Evolutionary conservation across 1,140 invertebrate genomes (phyloP), one percentile per base, ranked within the genome.

Genomic region (Cotesia glomerata): DNA sequence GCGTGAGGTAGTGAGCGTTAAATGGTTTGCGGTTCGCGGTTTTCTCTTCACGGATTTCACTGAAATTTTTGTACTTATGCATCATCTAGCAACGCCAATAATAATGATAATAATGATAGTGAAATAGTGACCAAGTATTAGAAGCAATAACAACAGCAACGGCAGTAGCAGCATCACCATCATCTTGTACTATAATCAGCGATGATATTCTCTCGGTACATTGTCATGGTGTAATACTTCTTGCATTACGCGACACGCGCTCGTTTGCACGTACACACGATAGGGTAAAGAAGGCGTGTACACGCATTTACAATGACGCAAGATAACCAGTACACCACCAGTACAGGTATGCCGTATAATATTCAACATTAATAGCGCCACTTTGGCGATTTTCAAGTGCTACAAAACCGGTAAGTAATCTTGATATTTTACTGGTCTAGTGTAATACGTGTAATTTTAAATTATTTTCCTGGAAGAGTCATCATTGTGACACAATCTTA

Each of bases 171-270:
- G 14, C 16, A 16, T 16, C 14, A 35, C 0, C 34, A 56, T 35
- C 7, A 8, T 18, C 56, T 18, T 32, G 18, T 32, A 61, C 35
- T 59, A 69, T 36, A 14, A 26, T 18, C 58, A 54, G 26, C 63
- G 16, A 14, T 63, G 18, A 34, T 52, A 67, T 49, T 26, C 63
- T 51, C 56, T 26, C 26, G 26, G 35, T 49, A 62, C 13, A 64
- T 65, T 49, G 3, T 34, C 61, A 8, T 32, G 32, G 62, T 74
- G 73, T 63, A 73, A 73, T 73, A 73, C 64, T 73, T 64, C 51
- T 73, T 52, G 66, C 32, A 45, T 64, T 71, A 56, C 58, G 63
- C 63, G 70, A 72, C 70, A 72, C 70, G 70, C 62, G 68, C 73
- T 65, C 62, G 70, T 71, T 71, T 49, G 36, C 51, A 65, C 51